Conservation (phyloP, 2,113 vertebrate genomes). For the Sylvietta virens region DNA sequence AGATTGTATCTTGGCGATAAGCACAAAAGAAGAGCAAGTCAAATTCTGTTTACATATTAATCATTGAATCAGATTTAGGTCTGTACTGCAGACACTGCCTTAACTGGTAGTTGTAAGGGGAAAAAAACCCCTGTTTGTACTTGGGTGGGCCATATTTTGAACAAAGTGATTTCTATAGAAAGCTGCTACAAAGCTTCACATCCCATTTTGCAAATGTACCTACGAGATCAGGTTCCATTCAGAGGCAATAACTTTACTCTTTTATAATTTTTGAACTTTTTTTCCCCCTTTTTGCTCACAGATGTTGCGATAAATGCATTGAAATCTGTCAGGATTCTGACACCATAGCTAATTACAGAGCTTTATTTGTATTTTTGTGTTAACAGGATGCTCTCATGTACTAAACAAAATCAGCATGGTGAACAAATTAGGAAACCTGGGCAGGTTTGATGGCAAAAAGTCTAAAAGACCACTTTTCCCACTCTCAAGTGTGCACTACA, state of each 20-base stretch:
- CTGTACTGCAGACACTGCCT: background rate
- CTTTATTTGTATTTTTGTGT: background rate
- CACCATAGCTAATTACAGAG: background rate
- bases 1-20: constrained; percentile 70
- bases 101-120: background rate
- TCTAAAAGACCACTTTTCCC: background rate
- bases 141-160: background rate
- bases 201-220: background rate
- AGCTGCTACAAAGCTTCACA: background rate
- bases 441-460: background rate
- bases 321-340: background rate
- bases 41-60: constrained; percentile 70
- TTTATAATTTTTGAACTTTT: background rate
- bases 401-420: background rate
- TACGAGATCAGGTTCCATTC: background rate
- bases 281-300: rapidly evolving
- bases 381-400: background rate
- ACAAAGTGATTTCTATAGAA: background rate
- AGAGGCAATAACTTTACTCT: background rate
- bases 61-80: constrained; percentile 43
- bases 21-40: constrained; percentile 59
- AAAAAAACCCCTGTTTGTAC: background rate
- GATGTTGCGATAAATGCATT: background rate
- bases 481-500: background rate
- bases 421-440: background rate